Base-by-base conservation (phyloP, 2,888 invertebrate genomes). In the Oxyscelio sp. region DNA sequence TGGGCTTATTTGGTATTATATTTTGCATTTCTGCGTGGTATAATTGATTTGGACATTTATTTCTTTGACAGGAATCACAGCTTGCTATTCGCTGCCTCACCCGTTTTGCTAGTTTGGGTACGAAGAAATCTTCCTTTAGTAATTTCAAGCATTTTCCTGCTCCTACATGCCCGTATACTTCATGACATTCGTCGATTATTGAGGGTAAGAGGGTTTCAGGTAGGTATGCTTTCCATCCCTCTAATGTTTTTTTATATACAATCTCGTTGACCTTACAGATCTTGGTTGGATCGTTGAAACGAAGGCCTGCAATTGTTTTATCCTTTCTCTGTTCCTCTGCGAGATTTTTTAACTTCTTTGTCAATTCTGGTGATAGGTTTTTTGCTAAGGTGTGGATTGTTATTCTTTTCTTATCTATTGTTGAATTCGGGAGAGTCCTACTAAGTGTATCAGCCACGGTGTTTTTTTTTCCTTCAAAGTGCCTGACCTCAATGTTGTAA, bases 401-500 rank as follows among this genome's bases (percentile, higher is more conserved):
- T 27, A 27, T 27, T 27, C 6, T 27, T 4, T 6, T 6, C 27
- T 27, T 27, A 5, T 27, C 27, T 6, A 4, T 27, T 6, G 4
- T 4, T 5, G 27, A 27, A 6, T 27, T 6, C 27, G 27, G 27
- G 6, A 6, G 27, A 6, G 4, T 5, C 6, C 27, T 4, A 27
- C 27, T 54, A 11, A 54, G 13, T 5, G 54, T 59, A 54, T 91
- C 89, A 0, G 88, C 89, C 6, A 85, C 85, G 0, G 88, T 40
- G 40, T 90, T 90, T 3, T 88, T 79, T 0, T 15, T 63, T 1
- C 90, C 91, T 13, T 68, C 78, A 38, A 85, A 75, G 45, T 91
- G 74, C 19, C 87, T 82, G 0, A 91, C 58, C 0, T 45, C 65
- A 11, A 88, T 85, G 56, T 88, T 61, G 59, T 88, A 91, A 52